A percentile compares a stretch with the other conserved stretches of the same genome.
Evolutionary conservation across 2,113 vertebrate genomes (phyloP).

Genomic region (Ciconia boyciana): DNA sequence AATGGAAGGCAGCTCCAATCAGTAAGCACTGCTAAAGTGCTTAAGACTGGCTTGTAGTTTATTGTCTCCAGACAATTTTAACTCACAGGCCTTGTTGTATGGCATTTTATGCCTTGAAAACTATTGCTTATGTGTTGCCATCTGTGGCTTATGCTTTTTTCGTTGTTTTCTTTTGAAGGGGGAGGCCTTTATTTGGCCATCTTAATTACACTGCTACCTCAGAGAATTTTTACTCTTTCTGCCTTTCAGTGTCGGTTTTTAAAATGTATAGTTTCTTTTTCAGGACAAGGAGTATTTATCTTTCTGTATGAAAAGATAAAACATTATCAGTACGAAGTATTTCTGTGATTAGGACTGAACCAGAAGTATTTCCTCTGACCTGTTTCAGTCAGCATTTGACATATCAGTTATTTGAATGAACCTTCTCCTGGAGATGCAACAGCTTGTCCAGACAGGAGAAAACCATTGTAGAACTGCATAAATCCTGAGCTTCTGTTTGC

Average conservation of each 20-base stretch:
- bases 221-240: not conserved
- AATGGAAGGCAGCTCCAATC: not conserved
- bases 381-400: not conserved
- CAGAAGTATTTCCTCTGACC: not conserved
- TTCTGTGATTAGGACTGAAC: not conserved
- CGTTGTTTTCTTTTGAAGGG: not conserved
- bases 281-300: not conserved
- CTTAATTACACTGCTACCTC: not conserved
- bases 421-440: not conserved
- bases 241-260: not conserved
- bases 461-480: not conserved
- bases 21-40: not conserved
- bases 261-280: not conserved
- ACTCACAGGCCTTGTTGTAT: not conserved
- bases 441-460: not conserved
- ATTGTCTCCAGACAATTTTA: not conserved
- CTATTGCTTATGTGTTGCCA: not conserved
- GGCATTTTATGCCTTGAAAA: not conserved
- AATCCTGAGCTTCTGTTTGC: not conserved
- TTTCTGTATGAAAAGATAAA: not conserved
- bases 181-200: not conserved
- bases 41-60: not conserved
- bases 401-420: not conserved
- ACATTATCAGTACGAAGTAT: not conserved
- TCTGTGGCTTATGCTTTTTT: not conserved